phyloP scores from a whole-genome alignment of 2,113 vertebrate species.

The Spermophilus dauricus region DNA sequence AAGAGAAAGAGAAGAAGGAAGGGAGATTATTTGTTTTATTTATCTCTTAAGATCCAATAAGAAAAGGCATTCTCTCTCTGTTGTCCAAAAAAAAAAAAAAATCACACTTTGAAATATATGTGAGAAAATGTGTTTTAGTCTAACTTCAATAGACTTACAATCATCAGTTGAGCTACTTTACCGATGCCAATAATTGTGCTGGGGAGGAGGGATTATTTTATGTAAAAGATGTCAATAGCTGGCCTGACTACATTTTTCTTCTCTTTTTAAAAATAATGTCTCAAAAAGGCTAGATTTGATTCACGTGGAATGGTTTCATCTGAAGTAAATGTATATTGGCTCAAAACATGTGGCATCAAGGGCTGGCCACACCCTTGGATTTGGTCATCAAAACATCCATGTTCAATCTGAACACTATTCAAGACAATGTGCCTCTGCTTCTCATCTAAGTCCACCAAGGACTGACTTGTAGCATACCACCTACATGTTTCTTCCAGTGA shows the following conservation, averaged over 20 bases:
- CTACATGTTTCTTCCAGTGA: neutral
- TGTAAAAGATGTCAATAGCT: neutral
- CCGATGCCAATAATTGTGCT: neutral
- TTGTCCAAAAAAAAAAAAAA: neutral
- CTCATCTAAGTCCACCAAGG: neutral
- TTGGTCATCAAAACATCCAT: conserved; percentile 6
- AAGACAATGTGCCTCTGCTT: neutral
- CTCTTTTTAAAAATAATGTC: neutral
- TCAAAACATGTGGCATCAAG: neutral
- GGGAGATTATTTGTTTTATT: neutral
- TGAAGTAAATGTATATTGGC: conserved; percentile 26
- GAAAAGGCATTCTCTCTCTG: neutral
- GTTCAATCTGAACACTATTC: conserved; percentile 5
- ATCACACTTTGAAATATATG: neutral
- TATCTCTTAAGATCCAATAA: neutral
- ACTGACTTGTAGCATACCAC: neutral
- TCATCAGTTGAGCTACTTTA: neutral
- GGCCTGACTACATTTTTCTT: neutral
- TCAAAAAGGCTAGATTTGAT: conserved; percentile 50
- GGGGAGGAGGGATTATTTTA: neutral
- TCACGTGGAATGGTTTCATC: neutral
- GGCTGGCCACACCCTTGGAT: neutral
- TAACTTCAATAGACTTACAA: neutral
- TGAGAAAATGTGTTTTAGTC: neutral
- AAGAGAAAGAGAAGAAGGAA: neutral